Evolutionary conservation across 2,888 invertebrate species (phyloP).

Genomic region (Linhomoeus sp.): DNA sequence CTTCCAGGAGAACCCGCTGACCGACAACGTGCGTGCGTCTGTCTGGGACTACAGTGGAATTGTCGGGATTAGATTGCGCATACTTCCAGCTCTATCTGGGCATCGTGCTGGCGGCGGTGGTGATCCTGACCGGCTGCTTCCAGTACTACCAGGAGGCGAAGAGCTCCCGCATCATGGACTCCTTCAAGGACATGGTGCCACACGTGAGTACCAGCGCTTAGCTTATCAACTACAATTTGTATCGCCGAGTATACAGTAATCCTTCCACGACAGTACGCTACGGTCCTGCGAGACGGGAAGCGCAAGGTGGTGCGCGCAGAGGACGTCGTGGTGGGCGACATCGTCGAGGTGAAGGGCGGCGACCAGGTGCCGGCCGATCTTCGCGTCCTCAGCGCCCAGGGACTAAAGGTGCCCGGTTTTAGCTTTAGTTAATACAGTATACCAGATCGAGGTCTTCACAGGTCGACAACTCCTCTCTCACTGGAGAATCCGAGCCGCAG

Average conservation of each 20-base stretch:
- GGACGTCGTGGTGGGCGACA: constrained; percentile 84
- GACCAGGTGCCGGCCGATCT: constrained; percentile 96
- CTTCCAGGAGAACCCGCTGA: constrained; percentile 30
- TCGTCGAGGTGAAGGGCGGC: constrained; percentile 96
- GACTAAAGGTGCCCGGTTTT: constrained; percentile 57
- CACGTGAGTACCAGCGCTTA: constrained; percentile 29
- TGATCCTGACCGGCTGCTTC: constrained; percentile 49
- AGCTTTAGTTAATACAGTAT: too few species aligned
- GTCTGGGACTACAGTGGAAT: too few species aligned
- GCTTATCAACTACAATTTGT: too few species aligned
- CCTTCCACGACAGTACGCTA: neutral
- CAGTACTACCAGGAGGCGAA: constrained; percentile 52
- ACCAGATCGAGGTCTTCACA: too few species aligned
- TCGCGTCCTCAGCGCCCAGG: constrained; percentile 75
- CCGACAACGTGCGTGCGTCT: constrained; percentile 32
- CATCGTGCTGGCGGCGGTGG: constrained; percentile 43
- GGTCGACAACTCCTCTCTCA: constrained; percentile 45
- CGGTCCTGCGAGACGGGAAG: constrained; percentile 40
- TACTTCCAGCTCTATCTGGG: constrained; percentile 43
- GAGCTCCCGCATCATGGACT: constrained; percentile 58
- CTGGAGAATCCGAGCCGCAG: constrained; percentile 56
- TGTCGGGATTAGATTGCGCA: too few species aligned
- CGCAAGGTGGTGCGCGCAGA: constrained; percentile 36
- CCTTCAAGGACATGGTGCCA: constrained; percentile 53
- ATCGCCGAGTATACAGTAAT: too few species aligned